Evolutionary conservation across 2,113 vertebrate genomes (phyloP).

Genomic region (Charina bottae): DNA sequence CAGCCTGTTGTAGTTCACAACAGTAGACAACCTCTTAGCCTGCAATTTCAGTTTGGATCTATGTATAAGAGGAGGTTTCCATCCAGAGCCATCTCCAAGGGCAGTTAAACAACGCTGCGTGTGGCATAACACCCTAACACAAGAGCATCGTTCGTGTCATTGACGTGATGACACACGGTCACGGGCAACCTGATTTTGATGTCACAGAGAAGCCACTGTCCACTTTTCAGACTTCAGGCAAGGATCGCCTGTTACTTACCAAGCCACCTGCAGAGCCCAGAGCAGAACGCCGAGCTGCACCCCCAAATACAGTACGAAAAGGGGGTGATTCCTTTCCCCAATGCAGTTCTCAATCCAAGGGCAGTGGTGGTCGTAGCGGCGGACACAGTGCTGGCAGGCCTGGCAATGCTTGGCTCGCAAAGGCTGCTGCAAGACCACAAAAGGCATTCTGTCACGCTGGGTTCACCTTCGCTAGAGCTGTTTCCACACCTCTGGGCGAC

Average conservation of each 20-base stretch:
- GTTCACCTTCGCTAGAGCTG: neutral
- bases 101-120: too few species aligned
- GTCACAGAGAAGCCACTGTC: neutral
- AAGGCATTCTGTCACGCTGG: accelerated
- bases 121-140: too few species aligned
- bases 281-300: slow-evolving; percentile 87
- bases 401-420: slow-evolving; percentile 92
- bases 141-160: neutral
- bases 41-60: too few species aligned
- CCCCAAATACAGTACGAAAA: slow-evolving; percentile 86
- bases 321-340: slow-evolving; percentile 91
- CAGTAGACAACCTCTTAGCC: too few species aligned
- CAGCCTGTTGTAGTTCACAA: too few species aligned
- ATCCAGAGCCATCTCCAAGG: too few species aligned
- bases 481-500: neutral
- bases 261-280: slow-evolving; percentile 85
- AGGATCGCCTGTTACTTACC: slow-evolving; percentile 76
- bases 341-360: slow-evolving; percentile 97
- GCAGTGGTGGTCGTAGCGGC: slow-evolving; percentile 94
- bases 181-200: neutral
- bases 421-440: slow-evolving; percentile 81
- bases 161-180: neutral
- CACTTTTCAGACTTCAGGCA: neutral
- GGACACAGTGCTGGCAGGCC: slow-evolving; percentile 87
- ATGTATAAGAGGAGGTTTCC: too few species aligned